phyloP scores from a whole-genome alignment of 2,888 invertebrate genomes.

The Ommatoiulus sabulosus region DNA sequence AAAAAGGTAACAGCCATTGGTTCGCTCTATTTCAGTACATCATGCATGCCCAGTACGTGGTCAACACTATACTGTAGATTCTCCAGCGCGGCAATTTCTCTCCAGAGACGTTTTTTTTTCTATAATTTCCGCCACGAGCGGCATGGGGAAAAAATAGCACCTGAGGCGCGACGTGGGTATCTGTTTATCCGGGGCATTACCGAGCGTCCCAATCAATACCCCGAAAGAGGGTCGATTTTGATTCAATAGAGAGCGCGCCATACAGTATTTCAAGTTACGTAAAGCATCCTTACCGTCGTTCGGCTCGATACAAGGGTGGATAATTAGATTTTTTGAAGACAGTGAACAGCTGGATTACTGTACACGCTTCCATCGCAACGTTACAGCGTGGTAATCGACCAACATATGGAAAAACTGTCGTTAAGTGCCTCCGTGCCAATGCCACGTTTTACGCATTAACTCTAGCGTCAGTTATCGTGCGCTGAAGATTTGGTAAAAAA shows the following conservation, averaged over 20 bases:
- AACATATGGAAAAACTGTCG: constrained; percentile 21
- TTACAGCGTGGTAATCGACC: not conserved
- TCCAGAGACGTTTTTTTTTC: not conserved
- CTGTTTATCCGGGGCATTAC: not conserved
- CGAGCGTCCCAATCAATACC: not conserved
- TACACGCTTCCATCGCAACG: constrained; percentile 49
- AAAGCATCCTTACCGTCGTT: constrained; percentile 53
- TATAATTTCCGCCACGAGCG: not conserved
- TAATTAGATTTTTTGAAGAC: constrained; percentile 55
- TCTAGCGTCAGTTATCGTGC: not conserved
- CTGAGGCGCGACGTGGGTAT: not conserved
- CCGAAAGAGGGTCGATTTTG: not conserved
- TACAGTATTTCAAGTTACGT: constrained; percentile 6
- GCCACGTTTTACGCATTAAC: constrained; percentile 9
- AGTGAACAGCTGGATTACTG: constrained; percentile 49
- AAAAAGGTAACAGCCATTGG: no score
- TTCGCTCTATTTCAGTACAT: no score
- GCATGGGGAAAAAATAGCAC: not conserved
- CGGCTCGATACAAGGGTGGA: constrained; percentile 56
- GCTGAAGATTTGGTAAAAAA: not conserved
- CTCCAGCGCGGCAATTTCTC: not conserved
- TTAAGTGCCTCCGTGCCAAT: not conserved
- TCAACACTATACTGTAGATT: not conserved
- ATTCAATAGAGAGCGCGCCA: not conserved
- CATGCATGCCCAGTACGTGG: not conserved